Evolutionary conservation across 2,113 vertebrate genomes (phyloP), one percentile per base, ranked within the genome.

Genomic region (Cairina moschata): DNA sequence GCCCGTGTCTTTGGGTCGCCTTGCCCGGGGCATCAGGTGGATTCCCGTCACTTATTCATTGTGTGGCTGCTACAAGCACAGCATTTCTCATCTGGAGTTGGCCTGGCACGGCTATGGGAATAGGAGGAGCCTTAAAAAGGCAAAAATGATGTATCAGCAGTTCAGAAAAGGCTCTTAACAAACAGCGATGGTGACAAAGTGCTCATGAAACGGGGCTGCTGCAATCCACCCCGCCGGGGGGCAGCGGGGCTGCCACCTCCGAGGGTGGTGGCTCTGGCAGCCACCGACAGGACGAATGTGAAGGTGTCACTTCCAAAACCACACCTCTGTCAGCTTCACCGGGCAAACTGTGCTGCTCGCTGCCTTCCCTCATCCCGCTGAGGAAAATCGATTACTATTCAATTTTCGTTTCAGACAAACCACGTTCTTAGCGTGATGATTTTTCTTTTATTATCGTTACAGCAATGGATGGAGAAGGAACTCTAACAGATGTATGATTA

Each of bases 401-500:
- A 97, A 46, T 88, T 97, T 96, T 96, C 91, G 73, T 97, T 97
- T 95, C 85, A 97, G 86, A 92, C 75, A 96, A 97, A 97, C 88
- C 91, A 71, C 91, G 40, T 97, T 97, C 95, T 96, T 97, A 96
- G 93, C 83, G 82, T 0, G 26, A 86, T 87, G 92, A 96, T 97
- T 97, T 97, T 97, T 94, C 95, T 96, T 97, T 94, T 94, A 94
- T 93, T 97, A 91, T 95, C 40, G 1, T 84, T 93, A 77, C 65
- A 74, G 63, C 50, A 69, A 8, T 50, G 90, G 95, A 94, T 96
- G 80, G 94, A 95, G 95, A 96, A 96, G 88, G 85, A 96, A 94
- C 92, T 97, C 91, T 95, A 96, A 97, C 98, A 98, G 97, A 98
- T 98, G 97, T 98, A 97, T 97, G 98, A 97, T 98, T 97, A 98